Evolutionary conservation across 1,140 invertebrate genomes (phyloP).

Genomic region (Drosophila orena): DNA sequence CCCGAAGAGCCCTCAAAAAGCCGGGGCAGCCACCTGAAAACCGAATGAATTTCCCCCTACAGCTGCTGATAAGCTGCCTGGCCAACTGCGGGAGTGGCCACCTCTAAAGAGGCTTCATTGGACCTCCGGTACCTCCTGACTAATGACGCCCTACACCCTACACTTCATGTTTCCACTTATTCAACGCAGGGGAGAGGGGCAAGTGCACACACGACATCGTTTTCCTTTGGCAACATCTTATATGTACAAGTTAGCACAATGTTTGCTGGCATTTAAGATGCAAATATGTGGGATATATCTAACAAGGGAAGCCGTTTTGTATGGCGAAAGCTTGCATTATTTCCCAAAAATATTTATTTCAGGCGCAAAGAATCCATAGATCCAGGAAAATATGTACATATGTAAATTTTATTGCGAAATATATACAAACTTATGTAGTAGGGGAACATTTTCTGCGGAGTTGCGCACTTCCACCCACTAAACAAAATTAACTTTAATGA

Average conservation of each 20-base stretch:
- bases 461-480: no score
- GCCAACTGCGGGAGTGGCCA: background rate
- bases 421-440: no score
- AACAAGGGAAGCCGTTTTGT: background rate
- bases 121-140: background rate
- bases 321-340: no score
- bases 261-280: background rate
- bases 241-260: background rate
- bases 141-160: conserved; percentile 16
- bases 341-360: no score
- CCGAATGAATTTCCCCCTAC: conserved; percentile 29
- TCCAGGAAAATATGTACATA: no score
- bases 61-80: conserved; percentile 28
- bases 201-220: conserved; percentile 2
- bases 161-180: conserved; percentile 12
- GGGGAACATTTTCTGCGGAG: no score
- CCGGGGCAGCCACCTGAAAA: conserved; percentile 15
- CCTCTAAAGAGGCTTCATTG: conserved; percentile 1
- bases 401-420: no score
- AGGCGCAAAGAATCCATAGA: no score
- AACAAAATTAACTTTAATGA: no score
- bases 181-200: background rate
- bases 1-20: conserved; percentile 16
- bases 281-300: background rate
- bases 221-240: background rate